Evolutionary conservation across 2,797 vertebrate species (phyloP), one percentile per base, ranked within the genome.

Genomic region (Clarias pachynema): DNA sequence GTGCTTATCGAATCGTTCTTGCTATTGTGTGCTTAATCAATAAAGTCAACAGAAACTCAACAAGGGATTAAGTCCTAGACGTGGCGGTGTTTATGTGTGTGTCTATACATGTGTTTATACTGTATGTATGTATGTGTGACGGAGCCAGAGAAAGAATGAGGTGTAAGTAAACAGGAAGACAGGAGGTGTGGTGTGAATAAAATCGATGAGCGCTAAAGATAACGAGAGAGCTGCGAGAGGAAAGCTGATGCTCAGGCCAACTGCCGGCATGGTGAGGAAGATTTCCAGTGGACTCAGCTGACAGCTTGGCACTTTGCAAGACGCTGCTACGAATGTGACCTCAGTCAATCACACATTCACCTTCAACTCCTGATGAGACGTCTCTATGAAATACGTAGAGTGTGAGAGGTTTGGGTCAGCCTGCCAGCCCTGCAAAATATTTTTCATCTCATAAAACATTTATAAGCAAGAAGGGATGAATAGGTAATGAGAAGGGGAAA

Each of bases 231-330:
- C 86, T 82, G 44, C n/a, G 60, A n/a, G 20, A 12, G 15, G 40
- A 65, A 83, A 57, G 72, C 31, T 81, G 70, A 83, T 87, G 77
- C 84, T 81, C n/a, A 77, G 80, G 68, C 87, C 88, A 91, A 89
- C 86, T 88, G 85, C 87, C 87, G 78, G 86, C 87, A 86, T 75
- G 29, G 34, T 85, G 78, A 75, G 65, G 77, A 84, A 88, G 79
- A 72, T 85, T 57, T 40, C 9, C 62, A 20, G 79, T 66, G 31
- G 56, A n/a, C 2, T 12, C 31, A 24, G 29, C 74, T 86, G 63
- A 78, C 65, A 81, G 72, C 65, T 62, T 66, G 80, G 79, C 63
- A 80, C 62, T 31, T 70, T 65, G 74, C 80, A 72, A 49, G n/a
- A 49, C 18, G 16, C 44, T 31, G 26, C 34, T 40, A 65, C 2